Conservation (phyloP, 2,113 vertebrate genomes). For the Thalassarche chlororhynchos region DNA sequence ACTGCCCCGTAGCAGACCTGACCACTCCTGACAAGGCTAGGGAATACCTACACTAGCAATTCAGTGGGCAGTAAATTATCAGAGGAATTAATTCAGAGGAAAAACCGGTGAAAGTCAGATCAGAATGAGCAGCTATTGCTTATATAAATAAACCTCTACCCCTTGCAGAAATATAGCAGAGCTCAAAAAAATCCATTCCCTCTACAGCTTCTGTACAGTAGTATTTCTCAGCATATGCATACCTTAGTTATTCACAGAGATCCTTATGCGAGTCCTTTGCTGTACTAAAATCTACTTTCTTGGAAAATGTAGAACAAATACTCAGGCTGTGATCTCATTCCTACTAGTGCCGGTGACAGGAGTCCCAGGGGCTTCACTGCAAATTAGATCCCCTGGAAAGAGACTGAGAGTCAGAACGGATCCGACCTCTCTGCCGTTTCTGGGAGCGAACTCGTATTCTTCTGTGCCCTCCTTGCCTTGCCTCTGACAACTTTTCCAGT, state of each 20-base stretch:
- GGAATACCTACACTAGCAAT: background rate
- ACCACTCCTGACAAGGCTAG: background rate
- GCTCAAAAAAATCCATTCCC: background rate
- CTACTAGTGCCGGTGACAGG: background rate
- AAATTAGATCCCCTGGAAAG: slow-evolving; percentile 54
- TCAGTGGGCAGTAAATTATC: background rate
- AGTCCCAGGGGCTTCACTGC: slow-evolving; percentile 48
- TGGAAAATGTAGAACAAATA: background rate
- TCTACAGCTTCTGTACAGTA: background rate
- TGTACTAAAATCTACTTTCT: slow-evolving; percentile 25
- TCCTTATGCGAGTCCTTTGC: background rate
- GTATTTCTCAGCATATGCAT: background rate
- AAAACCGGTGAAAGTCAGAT: background rate
- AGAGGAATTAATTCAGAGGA: background rate
- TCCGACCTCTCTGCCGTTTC: slow-evolving; percentile 11
- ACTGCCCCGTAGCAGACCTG: background rate
- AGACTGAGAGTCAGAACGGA: background rate
- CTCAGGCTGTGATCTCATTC: slow-evolving; percentile 50
- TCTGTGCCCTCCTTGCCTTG: background rate
- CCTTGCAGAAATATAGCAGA: background rate
- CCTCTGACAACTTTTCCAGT: slow-evolving; percentile 40
- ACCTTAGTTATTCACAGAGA: background rate
- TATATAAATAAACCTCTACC: background rate
- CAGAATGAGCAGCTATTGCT: background rate
- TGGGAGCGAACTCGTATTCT: background rate